These are phyloP conservation scores for Peromyscus californicus DNA, from an alignment of 2,113 vertebrate species.

Conservation along the genomic window DNA sequence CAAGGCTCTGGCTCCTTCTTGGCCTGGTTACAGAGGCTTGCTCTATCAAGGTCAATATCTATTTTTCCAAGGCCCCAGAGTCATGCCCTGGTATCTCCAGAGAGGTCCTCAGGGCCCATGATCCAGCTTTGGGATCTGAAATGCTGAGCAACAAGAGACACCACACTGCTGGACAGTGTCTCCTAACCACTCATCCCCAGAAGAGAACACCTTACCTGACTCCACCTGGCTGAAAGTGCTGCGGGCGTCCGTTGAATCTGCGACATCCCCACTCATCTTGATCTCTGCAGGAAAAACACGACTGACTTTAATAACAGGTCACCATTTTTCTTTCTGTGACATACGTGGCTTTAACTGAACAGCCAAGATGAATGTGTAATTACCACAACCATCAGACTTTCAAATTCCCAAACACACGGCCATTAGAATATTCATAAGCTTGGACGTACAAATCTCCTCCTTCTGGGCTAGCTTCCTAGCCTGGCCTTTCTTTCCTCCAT, in stretches of 20 bases:
- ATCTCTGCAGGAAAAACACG: constrained; percentile 93
- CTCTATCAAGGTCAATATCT: not conserved
- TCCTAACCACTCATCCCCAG: not conserved
- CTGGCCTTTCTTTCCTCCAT: not conserved
- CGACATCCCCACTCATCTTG: constrained; percentile 96
- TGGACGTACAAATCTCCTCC: constrained; percentile 79
- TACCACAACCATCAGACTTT: constrained; percentile 93
- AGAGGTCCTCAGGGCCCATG: not conserved
- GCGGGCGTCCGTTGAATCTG: constrained; percentile 91
- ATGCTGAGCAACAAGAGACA: not conserved
- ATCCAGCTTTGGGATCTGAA: not conserved
- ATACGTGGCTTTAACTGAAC: constrained; percentile 90
- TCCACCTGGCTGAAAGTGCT: constrained; percentile 87
- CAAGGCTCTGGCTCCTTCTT: not conserved
- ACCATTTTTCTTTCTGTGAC: constrained; percentile 88
- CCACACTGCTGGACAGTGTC: constrained; percentile 24
- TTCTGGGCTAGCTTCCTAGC: constrained; percentile 64
- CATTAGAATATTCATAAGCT: constrained; percentile 94
- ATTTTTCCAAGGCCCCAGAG: not conserved
- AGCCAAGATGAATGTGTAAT: constrained; percentile 94
- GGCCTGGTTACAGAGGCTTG: not conserved
- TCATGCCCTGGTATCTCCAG: not conserved
- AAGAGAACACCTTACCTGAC: constrained; percentile 91
- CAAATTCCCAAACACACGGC: constrained; percentile 90
- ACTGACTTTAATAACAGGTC: constrained; percentile 95